Percentiles rank a stretch among this genome's conserved stretches.
phyloP scores from a whole-genome alignment of 2,888 invertebrate species.

The Lycia hirtaria region DNA sequence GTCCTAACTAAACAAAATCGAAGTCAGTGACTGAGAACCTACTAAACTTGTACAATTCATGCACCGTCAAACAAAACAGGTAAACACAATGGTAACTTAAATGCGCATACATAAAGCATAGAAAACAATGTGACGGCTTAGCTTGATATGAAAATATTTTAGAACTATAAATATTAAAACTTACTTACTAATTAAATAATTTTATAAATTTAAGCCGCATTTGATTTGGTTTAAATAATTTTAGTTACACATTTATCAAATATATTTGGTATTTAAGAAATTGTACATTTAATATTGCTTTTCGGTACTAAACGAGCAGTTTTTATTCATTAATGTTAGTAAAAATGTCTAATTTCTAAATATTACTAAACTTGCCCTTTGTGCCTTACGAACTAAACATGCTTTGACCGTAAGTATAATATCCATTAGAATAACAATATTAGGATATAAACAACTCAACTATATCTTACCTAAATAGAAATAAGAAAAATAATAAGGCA shows the following conservation, averaged over 20 bases:
- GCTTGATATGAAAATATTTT: slow-evolving; percentile 5
- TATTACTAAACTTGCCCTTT: neutral
- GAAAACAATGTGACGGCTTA: neutral
- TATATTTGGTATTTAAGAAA: slow-evolving; percentile 6
- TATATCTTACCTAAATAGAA: too few relatives aligned
- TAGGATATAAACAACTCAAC: neutral
- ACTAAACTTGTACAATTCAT: neutral
- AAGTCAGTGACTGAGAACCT: neutral
- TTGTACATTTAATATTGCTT: slow-evolving; percentile 33
- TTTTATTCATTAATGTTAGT: neutral
- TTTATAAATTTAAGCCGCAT: slow-evolving; percentile 21
- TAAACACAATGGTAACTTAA: too few relatives aligned
- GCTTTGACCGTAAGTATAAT: neutral
- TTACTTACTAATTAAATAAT: slow-evolving; percentile 2
- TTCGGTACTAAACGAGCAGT: slow-evolving; percentile 14
- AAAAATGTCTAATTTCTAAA: neutral
- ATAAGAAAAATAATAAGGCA: too few relatives aligned
- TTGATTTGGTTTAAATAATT: slow-evolving; percentile 12
- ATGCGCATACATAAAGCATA: too few relatives aligned
- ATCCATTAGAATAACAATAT: neutral
- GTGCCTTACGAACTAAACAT: neutral
- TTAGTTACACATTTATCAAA: slow-evolving; percentile 3
- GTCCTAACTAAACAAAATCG: too few relatives aligned
- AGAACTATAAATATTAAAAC: neutral
- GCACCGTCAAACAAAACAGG: neutral